Evolutionary conservation across 2,113 vertebrate species (phyloP).

Genomic region (human): GRCh38 chr7:111659001-111659500

Average conservation of each 20-base stretch:
- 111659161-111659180: background rate
- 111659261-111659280: background rate
- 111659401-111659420: background rate
- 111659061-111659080: background rate
- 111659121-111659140: background rate
- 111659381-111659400: background rate
- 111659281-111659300: background rate
- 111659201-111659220: background rate
- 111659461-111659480: background rate
- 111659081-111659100: conserved; percentile 32
- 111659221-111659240: background rate
- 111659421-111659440: background rate
- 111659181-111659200: background rate
- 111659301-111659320: background rate
- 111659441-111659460: background rate
- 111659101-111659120: background rate
- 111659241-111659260: background rate
- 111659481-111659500: background rate
- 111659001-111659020: background rate
- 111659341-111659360: background rate
- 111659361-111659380: background rate
- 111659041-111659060: conserved; percentile 31
- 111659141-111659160: background rate
- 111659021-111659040: background rate
- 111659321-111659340: conserved; percentile 2